phyloP scores from a whole-genome alignment of 2,113 vertebrate species.

The Amazona guildingii region DNA sequence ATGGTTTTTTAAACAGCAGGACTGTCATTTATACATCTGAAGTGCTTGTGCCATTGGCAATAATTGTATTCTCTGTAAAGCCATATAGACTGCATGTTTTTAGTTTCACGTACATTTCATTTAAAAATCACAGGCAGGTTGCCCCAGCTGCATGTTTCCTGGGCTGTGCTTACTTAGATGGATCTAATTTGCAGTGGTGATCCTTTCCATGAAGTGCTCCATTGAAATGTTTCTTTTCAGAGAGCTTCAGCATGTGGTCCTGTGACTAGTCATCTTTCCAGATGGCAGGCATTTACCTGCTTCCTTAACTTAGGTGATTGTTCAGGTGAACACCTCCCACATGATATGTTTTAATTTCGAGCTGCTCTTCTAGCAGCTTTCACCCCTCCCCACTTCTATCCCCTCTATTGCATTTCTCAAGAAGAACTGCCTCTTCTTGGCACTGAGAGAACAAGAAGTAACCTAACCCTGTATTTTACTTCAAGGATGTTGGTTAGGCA shows the following conservation, averaged over 20 bases:
- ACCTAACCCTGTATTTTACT: slow-evolving; percentile 12
- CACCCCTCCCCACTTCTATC: neutral
- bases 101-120: neutral
- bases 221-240: neutral
- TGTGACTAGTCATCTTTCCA: neutral
- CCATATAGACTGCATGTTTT: neutral
- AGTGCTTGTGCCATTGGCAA: neutral
- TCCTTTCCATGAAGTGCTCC: neutral
- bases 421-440: neutral
- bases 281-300: neutral
- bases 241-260: neutral
- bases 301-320: neutral
- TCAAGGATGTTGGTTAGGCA: slow-evolving; percentile 5
- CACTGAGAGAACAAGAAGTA: neutral
- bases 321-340: neutral
- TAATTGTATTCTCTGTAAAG: neutral
- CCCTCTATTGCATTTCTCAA: neutral
- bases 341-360: neutral
- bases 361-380: neutral
- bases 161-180: neutral
- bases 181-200: slow-evolving; percentile 7
- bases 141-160: slow-evolving; percentile 5
- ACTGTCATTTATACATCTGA: slow-evolving; percentile 4
- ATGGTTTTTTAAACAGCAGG: neutral
- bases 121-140: slow-evolving; percentile 22